A percentile compares a stretch with the other conserved stretches of the same genome.
Evolutionary conservation across 2,888 invertebrate genomes (phyloP).

Genomic region (Cryptocephalus moraei): DNA sequence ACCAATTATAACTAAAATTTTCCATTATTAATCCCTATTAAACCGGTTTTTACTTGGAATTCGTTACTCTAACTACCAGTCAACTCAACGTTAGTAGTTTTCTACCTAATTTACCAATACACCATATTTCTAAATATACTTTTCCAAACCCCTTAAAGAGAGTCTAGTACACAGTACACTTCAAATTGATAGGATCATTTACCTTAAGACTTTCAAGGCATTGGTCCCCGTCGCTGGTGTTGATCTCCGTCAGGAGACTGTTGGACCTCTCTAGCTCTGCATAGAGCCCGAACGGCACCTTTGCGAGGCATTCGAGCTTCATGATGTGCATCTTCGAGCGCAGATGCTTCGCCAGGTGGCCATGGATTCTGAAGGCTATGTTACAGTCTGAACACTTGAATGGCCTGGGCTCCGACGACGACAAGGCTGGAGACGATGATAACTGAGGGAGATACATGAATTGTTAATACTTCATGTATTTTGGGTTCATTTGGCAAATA

Average conservation of each 20-base stretch:
- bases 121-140: too few relatives aligned
- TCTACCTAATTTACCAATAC: too few relatives aligned
- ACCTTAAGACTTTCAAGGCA: slow-evolving; percentile 80
- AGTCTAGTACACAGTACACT: too few relatives aligned
- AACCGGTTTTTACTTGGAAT: too few relatives aligned
- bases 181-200: slow-evolving; percentile 3
- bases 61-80: too few relatives aligned
- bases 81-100: too few relatives aligned
- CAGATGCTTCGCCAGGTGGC: slow-evolving; percentile 93
- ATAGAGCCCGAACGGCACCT: slow-evolving; percentile 88
- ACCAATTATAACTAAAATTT: too few relatives aligned
- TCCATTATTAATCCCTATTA: too few relatives aligned
- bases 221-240: slow-evolving; percentile 93
- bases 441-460: slow-evolving; percentile 25
- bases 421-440: slow-evolving; percentile 51
- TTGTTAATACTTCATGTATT: too few relatives aligned
- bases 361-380: slow-evolving; percentile 92
- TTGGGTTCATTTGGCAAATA: too few relatives aligned
- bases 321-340: slow-evolving; percentile 94
- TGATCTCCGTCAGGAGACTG: slow-evolving; percentile 85
- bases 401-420: slow-evolving; percentile 85
- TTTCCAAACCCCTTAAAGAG: too few relatives aligned
- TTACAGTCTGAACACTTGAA: slow-evolving; percentile 95
- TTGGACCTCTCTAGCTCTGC: slow-evolving; percentile 88
- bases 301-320: slow-evolving; percentile 84